Evolutionary conservation across 2,888 invertebrate genomes (phyloP).

Genomic region (Metalampra italica): DNA sequence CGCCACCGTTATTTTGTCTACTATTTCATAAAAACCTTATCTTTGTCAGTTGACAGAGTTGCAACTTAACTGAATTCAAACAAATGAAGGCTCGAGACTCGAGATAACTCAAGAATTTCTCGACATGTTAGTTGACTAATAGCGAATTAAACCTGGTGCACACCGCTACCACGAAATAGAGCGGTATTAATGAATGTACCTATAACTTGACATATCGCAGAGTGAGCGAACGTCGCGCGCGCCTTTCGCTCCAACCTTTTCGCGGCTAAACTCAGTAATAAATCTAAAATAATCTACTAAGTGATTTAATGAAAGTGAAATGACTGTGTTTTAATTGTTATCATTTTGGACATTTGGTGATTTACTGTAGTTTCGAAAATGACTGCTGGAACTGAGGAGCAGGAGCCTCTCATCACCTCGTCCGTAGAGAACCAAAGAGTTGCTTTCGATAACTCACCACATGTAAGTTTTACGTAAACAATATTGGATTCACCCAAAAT

Average conservation of each 20-base stretch:
- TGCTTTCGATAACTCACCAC: constrained; percentile 54
- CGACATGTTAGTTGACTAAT: not conserved
- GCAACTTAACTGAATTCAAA: constrained; percentile 2
- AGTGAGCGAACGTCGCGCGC: not conserved
- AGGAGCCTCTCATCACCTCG: constrained; percentile 67
- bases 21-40: not conserved
- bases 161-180: not conserved
- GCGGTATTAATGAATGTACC: not conserved
- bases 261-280: not conserved
- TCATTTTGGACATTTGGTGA: not conserved
- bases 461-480: constrained; percentile 39
- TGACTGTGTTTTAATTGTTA: not conserved
- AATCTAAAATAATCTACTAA: not conserved
- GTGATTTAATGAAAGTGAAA: not conserved
- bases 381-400: constrained; percentile 69
- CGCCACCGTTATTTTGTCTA: no score
- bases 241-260: not conserved
- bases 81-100: not conserved
- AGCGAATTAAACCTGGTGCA: not conserved
- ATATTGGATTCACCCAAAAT: no score
- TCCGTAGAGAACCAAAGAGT: constrained; percentile 68
- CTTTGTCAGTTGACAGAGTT: not conserved
- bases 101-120: not conserved
- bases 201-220: not conserved
- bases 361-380: constrained; percentile 34